Evolutionary conservation across 2,797 vertebrate genomes (phyloP).

Genomic region (Chiroxiphia lanceolata): DNA sequence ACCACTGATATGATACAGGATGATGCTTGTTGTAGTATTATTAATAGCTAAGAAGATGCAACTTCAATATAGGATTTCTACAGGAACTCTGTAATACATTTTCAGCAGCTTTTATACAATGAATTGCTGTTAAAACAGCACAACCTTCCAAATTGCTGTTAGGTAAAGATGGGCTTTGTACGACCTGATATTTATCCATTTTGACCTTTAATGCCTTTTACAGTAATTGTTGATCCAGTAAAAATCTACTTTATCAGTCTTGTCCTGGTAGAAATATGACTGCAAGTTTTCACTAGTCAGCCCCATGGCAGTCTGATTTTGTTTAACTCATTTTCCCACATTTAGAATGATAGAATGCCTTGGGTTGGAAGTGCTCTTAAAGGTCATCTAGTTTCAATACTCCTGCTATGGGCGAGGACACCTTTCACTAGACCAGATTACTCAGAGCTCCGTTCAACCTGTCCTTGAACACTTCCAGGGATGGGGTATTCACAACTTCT

Average conservation of each 20-base stretch:
- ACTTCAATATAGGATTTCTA: not conserved
- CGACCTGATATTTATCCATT: conserved; percentile 60
- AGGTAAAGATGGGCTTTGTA: conserved; percentile 41
- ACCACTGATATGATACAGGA: conserved; percentile 28
- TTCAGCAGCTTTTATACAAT: conserved; percentile 6
- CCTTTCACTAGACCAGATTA: too few species aligned
- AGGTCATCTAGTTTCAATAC: not conserved
- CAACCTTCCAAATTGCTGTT: conserved; percentile 19
- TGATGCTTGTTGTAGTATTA: conserved; percentile 34
- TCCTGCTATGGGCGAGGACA: not conserved
- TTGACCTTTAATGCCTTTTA: conserved; percentile 65
- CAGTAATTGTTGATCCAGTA: conserved; percentile 53
- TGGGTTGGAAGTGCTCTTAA: not conserved
- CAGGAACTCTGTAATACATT: not conserved
- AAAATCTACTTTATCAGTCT: conserved; percentile 52
- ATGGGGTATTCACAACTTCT: not conserved
- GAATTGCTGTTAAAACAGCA: conserved; percentile 12
- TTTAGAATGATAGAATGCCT: not conserved
- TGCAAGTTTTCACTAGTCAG: not conserved
- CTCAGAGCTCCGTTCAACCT: not conserved
- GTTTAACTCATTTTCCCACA: not conserved
- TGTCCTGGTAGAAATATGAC: conserved; percentile 8
- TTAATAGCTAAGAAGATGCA: conserved; percentile 20
- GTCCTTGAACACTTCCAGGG: not conserved
- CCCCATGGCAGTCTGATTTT: not conserved